Evolutionary conservation across 2,797 vertebrate species (phyloP).

Genomic region (Buceros bicornis): DNA sequence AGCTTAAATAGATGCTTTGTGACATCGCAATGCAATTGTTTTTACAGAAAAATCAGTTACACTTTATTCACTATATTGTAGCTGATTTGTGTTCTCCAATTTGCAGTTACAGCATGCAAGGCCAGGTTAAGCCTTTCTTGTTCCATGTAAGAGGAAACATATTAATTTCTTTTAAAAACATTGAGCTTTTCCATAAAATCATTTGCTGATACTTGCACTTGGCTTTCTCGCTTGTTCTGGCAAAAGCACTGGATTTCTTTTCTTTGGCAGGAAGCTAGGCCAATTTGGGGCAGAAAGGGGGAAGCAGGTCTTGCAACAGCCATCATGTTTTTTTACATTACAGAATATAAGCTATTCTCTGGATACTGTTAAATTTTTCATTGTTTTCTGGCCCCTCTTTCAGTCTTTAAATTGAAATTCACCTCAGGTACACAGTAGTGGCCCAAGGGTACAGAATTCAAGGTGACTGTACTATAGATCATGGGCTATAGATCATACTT

Average conservation of each 20-base stretch:
- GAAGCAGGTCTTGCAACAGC: conserved; percentile 32
- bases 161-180: conserved; percentile 3
- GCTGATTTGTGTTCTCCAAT: neutral
- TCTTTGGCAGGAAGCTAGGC: conserved; percentile 46
- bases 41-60: neutral
- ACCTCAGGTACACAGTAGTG: neutral
- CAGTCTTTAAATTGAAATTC: neutral
- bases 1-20: neutral
- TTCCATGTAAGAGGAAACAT: neutral
- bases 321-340: neutral
- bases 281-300: conserved; percentile 16
- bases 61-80: neutral
- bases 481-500: neutral
- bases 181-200: conserved; percentile 35
- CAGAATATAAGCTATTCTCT: neutral
- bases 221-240: neutral
- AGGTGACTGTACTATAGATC: neutral
- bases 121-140: neutral
- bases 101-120: neutral
- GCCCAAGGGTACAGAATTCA: neutral
- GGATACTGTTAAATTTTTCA: neutral
- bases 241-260: conserved; percentile 43
- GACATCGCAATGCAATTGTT: neutral
- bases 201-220: conserved; percentile 9
- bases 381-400: neutral